These are phyloP conservation scores for Synanthedon tipuliformis DNA, from an alignment of 2,888 invertebrate genomes.

Conservation along the genomic window DNA sequence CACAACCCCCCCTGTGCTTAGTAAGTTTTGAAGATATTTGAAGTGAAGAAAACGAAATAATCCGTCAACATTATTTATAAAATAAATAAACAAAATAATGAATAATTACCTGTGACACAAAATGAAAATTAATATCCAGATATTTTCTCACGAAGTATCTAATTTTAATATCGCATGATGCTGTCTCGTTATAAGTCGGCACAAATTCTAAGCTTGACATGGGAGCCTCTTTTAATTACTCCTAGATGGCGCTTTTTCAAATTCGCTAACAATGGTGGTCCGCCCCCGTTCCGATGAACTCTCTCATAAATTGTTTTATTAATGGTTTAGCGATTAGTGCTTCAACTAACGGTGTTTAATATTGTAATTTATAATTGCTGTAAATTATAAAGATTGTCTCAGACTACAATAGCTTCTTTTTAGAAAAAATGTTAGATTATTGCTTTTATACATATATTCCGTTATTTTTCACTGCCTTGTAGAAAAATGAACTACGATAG, in stretches of 20 bases:
- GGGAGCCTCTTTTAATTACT: not conserved
- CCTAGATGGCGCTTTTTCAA: not conserved
- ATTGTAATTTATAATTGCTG: not conserved
- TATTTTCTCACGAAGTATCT: not conserved
- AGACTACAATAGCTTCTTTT: too few relatives aligned
- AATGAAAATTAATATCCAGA: not conserved
- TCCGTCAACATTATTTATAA: too few relatives aligned
- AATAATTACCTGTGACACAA: too few relatives aligned
- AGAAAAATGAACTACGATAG: too few relatives aligned
- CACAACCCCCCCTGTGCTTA: too few relatives aligned
- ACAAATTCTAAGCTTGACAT: not conserved
- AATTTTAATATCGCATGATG: not conserved
- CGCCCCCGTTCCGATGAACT: conserved; percentile 20
- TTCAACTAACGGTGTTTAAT: not conserved
- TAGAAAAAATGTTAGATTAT: too few relatives aligned
- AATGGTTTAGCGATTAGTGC: not conserved
- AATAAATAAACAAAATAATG: too few relatives aligned
- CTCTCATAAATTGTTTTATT: conserved; percentile 23
- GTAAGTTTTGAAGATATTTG: too few relatives aligned
- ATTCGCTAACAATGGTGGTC: conserved; percentile 16
- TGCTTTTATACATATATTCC: too few relatives aligned
- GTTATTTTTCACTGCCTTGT: too few relatives aligned
- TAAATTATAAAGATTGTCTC: too few relatives aligned
- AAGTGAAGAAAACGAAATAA: too few relatives aligned
- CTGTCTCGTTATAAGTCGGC: not conserved